Evolutionary conservation across 2,113 vertebrate genomes (phyloP).

Genomic region (Uria lomvia): DNA sequence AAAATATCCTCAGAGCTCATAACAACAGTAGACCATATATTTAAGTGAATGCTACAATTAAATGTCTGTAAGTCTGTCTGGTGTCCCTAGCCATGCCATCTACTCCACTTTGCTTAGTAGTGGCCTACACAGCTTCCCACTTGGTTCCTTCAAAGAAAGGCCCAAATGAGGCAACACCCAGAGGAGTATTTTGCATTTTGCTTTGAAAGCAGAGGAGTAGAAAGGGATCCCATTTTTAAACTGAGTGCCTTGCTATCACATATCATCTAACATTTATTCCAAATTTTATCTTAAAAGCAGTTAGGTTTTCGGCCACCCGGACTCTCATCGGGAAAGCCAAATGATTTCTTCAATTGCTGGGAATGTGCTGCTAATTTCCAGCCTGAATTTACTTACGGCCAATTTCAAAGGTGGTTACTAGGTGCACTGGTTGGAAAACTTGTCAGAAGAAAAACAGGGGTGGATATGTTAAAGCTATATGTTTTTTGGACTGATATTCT

Average conservation of each 20-base stretch:
- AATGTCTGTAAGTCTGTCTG: not conserved
- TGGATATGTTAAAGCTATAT: conserved; percentile 9
- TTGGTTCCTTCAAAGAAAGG: not conserved
- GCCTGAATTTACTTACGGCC: not conserved
- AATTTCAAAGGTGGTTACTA: conserved; percentile 3
- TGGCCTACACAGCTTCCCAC: not conserved
- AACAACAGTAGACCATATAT: not conserved
- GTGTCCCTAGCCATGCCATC: not conserved
- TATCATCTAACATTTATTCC: not conserved
- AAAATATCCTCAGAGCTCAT: not conserved
- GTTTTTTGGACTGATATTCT: not conserved
- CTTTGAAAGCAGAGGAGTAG: not conserved
- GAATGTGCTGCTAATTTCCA: not conserved
- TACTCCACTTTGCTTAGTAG: not conserved
- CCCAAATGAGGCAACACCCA: not conserved
- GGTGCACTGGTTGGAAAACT: not conserved
- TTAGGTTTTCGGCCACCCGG: not conserved
- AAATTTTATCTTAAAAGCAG: not conserved
- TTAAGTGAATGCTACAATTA: not conserved
- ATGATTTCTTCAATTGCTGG: not conserved
- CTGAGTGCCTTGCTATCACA: not conserved
- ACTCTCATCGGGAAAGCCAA: not conserved
- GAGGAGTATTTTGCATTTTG: not conserved
- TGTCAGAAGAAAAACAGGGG: not conserved
- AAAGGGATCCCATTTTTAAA: not conserved